phyloP scores from a whole-genome alignment of 2,797 vertebrate genomes.

The Cyprinella venusta region DNA sequence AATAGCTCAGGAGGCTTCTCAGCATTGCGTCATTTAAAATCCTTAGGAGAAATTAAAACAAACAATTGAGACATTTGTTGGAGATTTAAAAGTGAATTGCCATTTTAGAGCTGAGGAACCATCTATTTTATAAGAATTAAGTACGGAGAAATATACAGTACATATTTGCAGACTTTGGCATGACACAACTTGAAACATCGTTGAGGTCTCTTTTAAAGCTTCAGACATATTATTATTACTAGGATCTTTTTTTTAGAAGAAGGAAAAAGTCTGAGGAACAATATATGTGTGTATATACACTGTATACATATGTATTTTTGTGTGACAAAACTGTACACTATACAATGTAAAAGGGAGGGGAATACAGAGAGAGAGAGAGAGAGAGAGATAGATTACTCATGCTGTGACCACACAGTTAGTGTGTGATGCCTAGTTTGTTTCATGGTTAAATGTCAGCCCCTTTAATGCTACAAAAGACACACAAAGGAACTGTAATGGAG shows the following conservation, averaged over 20 bases:
- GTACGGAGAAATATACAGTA: background rate
- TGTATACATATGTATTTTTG: background rate
- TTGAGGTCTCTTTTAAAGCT: background rate
- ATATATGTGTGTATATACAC: too few relatives aligned
- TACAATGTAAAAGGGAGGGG: background rate
- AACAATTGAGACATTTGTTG: background rate
- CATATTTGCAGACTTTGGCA: background rate
- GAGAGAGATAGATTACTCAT: constrained; percentile 11
- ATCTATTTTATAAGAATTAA: background rate
- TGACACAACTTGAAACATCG: background rate
- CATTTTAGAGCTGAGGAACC: background rate
- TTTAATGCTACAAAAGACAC: constrained; percentile 58
- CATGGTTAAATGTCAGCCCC: constrained; percentile 59
- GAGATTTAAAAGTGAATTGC: background rate
- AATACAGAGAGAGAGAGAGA: background rate
- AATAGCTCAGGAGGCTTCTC: background rate
- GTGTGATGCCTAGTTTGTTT: constrained; percentile 56
- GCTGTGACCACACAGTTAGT: constrained; percentile 45
- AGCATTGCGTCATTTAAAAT: background rate
- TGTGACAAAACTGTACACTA: background rate
- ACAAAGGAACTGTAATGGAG: constrained; percentile 62
- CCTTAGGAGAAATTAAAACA: background rate
- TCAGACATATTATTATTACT: background rate
- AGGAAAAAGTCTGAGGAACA: background rate
- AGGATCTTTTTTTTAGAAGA: background rate